phyloP scores from a whole-genome alignment of 2,888 invertebrate species.

The Chydorus sphaericus region DNA sequence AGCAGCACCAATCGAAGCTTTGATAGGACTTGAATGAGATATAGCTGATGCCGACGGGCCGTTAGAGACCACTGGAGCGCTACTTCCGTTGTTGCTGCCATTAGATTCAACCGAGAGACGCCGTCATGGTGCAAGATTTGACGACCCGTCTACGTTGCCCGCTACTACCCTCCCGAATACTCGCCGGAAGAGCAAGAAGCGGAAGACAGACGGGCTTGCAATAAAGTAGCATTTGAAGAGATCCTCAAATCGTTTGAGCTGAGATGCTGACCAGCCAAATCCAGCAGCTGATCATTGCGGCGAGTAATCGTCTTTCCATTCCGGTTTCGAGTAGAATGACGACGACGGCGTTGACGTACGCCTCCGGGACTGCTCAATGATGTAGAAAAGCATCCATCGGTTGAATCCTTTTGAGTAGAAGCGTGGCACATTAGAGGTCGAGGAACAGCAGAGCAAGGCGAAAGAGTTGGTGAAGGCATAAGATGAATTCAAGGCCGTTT shows the following conservation, averaged over 20 bases:
- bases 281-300: no score
- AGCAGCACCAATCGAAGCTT: no score
- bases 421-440: constrained; percentile 1
- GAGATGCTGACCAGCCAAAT: no score
- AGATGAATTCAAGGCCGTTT: constrained; percentile 71
- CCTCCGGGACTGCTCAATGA: neutral
- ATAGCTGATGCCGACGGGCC: neutral
- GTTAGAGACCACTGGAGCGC: neutral
- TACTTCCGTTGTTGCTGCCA: neutral
- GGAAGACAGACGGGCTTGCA: no score
- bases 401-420: neutral
- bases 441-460: neutral
- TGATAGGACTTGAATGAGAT: no score
- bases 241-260: no score
- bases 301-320: neutral
- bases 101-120: no score
- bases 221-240: no score
- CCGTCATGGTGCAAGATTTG: neutral
- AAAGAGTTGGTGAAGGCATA: constrained; percentile 27
- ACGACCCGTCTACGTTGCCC: neutral
- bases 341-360: neutral
- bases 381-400: neutral
- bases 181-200: no score
- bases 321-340: neutral
- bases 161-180: no score